A percentile compares a stretch with the other conserved stretches of the same genome.
These are phyloP conservation scores for Acrossocheilus wenchowensis DNA, from an alignment of 2,797 vertebrate species.

Conservation along the genomic window DNA sequence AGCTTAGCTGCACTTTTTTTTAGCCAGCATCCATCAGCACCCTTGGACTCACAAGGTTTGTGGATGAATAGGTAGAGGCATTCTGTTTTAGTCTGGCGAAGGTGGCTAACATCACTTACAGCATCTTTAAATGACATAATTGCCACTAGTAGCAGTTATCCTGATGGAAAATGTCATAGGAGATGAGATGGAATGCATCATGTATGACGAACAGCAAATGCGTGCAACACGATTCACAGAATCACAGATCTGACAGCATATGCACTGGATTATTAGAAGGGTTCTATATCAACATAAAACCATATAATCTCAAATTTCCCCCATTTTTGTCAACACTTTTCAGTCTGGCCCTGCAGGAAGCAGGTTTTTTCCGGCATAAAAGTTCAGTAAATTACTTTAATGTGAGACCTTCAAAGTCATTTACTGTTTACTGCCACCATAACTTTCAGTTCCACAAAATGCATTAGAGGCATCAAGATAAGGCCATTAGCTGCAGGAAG, in stretches of 20 bases:
- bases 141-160: background rate
- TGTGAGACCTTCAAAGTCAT: slow-evolving; percentile 30
- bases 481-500: slow-evolving; percentile 6
- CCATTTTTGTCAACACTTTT: background rate
- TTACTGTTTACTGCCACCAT: slow-evolving; percentile 32
- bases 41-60: background rate
- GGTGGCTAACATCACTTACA: background rate
- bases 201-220: background rate
- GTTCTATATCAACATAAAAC: background rate
- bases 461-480: slow-evolving; percentile 40
- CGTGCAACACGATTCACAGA: slow-evolving; percentile 3
- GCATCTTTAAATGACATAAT: background rate
- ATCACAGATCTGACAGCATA: background rate
- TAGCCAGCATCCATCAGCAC: background rate
- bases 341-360: background rate
- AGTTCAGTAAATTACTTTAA: slow-evolving; percentile 11
- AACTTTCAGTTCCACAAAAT: slow-evolving; percentile 27
- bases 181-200: background rate
- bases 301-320: background rate
- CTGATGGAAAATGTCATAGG: background rate
- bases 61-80: background rate
- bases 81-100: background rate
- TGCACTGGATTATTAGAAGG: background rate
- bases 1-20: background rate
- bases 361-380: background rate